Evolutionary conservation across 2,113 vertebrate species (phyloP), one percentile per base, ranked within the genome.

Genomic region (Caloenas nicobarica): DNA sequence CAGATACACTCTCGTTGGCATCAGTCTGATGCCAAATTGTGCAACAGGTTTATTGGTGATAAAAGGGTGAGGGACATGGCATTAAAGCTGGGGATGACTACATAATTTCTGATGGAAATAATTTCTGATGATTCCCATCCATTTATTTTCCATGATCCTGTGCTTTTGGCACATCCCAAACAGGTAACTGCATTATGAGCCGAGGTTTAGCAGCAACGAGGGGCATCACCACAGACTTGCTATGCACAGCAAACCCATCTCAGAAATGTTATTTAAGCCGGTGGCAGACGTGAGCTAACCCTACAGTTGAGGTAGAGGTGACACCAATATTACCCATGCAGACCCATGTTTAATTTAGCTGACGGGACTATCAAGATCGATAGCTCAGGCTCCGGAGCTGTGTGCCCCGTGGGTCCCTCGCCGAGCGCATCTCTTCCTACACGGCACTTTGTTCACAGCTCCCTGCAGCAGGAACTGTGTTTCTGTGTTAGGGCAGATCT

Each of bases 401-500:
- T 6, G 48, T 0, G 0, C 7, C 16, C 54, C 25, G 5, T 8
- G 36, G 26, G 17, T 78, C 31, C 53, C n/a, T 42, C 0, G 1
- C 0, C 2, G 21, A 22, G 44, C 2, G 8, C 72, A 7, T 15
- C 36, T 46, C 64, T 15, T 26, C 22, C 3, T 5, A 6, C 17
- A 6, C 8, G 34, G 11, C 22, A 10, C 4, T 2, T 81, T 10
- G 17, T 23, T 66, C 16, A 23, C 2, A 2, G 46, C 61, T 88
- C 71, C 66, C 66, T 38, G 66, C 18, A 86, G 62, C 51, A 73
- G 51, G 36, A 66, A 0, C 24, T 64, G 42, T 65, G 64, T 57
- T 83, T 73, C 71, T 68, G 77, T 87, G 66, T 53, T 44, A 71
- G 51, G 61, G 24, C 66, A 82, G 28, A 26, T 51, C 62, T 86